These are phyloP conservation scores for Buphagus erythrorhynchus DNA, from an alignment of 2,797 vertebrate species.

Conservation along the genomic window DNA sequence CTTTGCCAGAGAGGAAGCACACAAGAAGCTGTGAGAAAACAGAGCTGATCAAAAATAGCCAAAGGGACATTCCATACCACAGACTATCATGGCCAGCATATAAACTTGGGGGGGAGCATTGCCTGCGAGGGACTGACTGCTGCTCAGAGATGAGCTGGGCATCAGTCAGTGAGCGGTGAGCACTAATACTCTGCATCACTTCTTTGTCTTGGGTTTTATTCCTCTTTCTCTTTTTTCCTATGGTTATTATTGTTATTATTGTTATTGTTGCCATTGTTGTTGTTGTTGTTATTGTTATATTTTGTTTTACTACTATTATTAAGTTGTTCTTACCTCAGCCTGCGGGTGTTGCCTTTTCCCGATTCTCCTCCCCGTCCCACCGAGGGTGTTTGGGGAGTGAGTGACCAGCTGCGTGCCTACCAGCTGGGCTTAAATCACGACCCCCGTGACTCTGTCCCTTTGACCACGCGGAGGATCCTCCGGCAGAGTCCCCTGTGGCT, in stretches of 20 bases:
- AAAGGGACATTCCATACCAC: neutral
- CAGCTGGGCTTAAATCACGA: neutral
- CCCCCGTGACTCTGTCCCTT: neutral
- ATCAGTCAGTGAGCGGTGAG: neutral
- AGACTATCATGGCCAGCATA: neutral
- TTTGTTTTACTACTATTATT: neutral
- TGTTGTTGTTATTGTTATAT: neutral
- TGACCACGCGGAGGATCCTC: too few relatives aligned
- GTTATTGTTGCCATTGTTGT: neutral
- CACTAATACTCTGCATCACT: neutral
- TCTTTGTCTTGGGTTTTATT: neutral
- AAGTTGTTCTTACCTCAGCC: neutral
- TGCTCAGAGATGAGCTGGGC: neutral
- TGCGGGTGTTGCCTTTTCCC: neutral
- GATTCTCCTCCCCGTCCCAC: neutral
- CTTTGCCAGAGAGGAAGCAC: neutral
- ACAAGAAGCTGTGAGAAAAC: neutral
- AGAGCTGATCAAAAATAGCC: neutral
- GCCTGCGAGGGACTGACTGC: neutral
- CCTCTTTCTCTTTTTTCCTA: neutral
- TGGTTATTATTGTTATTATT: too few relatives aligned
- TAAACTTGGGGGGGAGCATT: neutral
- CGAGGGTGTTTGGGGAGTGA: neutral
- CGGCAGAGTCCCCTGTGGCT: neutral
- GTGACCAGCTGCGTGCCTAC: neutral